Conservation (phyloP, 1,140 invertebrate genomes). For the Nylanderia fulva region DNA sequence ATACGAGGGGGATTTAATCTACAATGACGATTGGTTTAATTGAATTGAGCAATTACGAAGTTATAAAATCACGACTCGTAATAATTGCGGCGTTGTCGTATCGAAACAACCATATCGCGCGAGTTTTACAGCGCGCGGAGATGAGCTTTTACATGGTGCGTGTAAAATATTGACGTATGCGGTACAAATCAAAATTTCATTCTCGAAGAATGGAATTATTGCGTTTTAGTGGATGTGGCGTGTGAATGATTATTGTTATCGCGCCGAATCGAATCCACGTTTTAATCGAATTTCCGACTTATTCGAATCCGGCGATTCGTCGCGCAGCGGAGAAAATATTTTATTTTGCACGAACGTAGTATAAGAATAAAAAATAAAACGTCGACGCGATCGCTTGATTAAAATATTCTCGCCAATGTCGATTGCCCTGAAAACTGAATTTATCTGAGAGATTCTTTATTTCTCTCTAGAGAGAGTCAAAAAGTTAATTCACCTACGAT, state of each 20-base stretch:
- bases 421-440: background rate
- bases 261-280: constrained; percentile 13
- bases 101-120: constrained; percentile 10
- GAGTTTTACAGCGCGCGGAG: background rate
- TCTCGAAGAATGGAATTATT: constrained; percentile 45
- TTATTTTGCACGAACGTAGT: background rate
- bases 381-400: background rate
- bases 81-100: constrained; percentile 50
- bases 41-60: constrained; percentile 57
- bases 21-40: constrained; percentile 54
- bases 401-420: background rate
- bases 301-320: background rate
- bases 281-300: constrained; percentile 46
- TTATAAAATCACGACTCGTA: constrained; percentile 55
- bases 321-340: background rate
- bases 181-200: constrained; percentile 49
- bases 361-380: background rate
- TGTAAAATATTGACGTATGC: constrained; percentile 50
- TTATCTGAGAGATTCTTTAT: constrained; percentile 5
- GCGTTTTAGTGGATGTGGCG: constrained; percentile 10
- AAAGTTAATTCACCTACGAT: background rate
- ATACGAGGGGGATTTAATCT: constrained; percentile 53
- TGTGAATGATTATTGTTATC: constrained; percentile 50
- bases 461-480: background rate
- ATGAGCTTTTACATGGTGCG: background rate